These are phyloP conservation scores for Pseudonaja textilis DNA, from an alignment of 2,113 vertebrate species.

Conservation along the genomic window DNA sequence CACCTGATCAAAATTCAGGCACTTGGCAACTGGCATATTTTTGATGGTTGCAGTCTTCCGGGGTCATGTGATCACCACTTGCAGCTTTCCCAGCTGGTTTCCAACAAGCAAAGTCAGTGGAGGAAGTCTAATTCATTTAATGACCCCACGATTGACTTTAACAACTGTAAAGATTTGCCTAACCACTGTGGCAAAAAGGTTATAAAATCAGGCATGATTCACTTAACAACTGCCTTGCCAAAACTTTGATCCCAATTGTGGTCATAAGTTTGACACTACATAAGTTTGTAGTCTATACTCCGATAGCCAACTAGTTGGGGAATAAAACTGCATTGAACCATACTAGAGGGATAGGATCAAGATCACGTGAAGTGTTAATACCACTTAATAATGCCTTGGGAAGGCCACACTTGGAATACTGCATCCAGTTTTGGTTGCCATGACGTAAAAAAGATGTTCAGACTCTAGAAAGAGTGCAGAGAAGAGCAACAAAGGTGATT, in stretches of 20 bases:
- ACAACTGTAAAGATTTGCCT: not conserved
- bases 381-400: too few species aligned
- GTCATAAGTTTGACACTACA: not conserved
- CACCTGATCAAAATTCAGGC: not conserved
- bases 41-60: not conserved
- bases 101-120: not conserved
- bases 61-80: not conserved
- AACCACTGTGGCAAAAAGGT: not conserved
- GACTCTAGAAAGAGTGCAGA: too few species aligned
- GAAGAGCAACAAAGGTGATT: too few species aligned
- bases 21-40: not conserved
- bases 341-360: not conserved
- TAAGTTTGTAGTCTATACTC: not conserved
- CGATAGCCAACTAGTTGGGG: not conserved
- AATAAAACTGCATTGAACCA: not conserved
- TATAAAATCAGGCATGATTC: not conserved
- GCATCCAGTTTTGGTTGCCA: too few species aligned
- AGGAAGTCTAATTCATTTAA: not conserved
- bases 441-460: too few species aligned
- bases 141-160: not conserved
- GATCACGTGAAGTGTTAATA: too few species aligned
- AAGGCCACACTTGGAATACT: too few species aligned
- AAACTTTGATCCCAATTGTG: not conserved
- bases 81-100: not conserved
- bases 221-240: not conserved